Evolutionary conservation across 2,113 vertebrate species (phyloP).

Genomic region (Phyllopteryx taeniolatus): DNA sequence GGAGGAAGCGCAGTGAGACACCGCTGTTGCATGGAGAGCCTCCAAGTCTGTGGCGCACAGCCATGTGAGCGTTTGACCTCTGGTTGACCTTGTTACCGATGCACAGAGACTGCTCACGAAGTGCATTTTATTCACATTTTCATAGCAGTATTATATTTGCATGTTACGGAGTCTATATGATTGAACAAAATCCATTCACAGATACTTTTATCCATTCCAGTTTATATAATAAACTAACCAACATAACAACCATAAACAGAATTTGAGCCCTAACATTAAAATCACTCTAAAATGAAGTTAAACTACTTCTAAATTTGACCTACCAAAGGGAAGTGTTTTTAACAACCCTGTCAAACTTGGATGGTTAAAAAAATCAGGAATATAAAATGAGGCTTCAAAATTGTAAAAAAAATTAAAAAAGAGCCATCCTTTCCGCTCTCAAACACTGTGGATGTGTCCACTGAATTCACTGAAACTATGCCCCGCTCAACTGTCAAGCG

Average conservation of each 20-base stretch:
- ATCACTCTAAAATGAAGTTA: too few species aligned
- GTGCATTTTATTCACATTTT: conserved; percentile 66
- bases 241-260: not conserved
- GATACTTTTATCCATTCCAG: not conserved
- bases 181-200: not conserved
- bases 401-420: too few species aligned
- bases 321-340: too few species aligned
- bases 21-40: conserved; percentile 53
- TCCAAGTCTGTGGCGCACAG: conserved; percentile 64
- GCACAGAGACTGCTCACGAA: conserved; percentile 30
- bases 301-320: too few species aligned
- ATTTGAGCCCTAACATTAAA: not conserved
- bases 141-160: conserved; percentile 67
- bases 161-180: not conserved
- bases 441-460: too few species aligned
- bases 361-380: too few species aligned
- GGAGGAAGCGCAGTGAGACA: conserved; percentile 31
- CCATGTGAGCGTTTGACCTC: conserved; percentile 66
- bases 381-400: too few species aligned
- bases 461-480: too few species aligned
- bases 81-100: conserved; percentile 56
- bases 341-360: too few species aligned
- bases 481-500: too few species aligned
- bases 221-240: not conserved
- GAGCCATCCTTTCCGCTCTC: too few species aligned